Evolutionary conservation across 2,888 invertebrate genomes (phyloP).

Genomic region (Hyles lineata): DNA sequence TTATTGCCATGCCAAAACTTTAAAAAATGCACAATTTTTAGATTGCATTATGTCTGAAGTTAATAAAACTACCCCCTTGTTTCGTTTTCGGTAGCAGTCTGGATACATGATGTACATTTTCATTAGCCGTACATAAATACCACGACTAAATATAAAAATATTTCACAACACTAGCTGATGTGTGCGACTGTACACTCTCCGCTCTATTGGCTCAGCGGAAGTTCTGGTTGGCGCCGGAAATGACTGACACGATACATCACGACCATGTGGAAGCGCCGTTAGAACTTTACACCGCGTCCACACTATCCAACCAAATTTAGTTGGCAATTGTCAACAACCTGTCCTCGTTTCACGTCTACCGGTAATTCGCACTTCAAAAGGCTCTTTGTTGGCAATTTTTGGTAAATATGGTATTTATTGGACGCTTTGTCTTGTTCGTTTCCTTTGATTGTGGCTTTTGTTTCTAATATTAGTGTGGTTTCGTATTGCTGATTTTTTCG

Average conservation of each 20-base stretch:
- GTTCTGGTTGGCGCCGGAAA: slow-evolving; percentile 59
- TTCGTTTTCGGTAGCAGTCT: too few relatives aligned
- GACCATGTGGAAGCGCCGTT: slow-evolving; percentile 32
- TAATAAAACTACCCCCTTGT: too few relatives aligned
- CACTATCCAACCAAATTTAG: neutral
- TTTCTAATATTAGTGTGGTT: neutral
- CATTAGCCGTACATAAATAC: neutral
- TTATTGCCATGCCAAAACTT: too few relatives aligned
- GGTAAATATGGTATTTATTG: slow-evolving; percentile 9
- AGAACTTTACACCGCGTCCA: slow-evolving; percentile 20
- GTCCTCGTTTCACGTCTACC: neutral
- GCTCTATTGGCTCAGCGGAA: slow-evolving; percentile 55
- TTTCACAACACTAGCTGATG: neutral
- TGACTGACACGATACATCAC: slow-evolving; percentile 58
- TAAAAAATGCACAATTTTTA: too few relatives aligned
- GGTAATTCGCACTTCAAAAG: slow-evolving; percentile 21
- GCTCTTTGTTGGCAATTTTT: slow-evolving; percentile 7
- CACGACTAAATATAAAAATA: slow-evolving; percentile 16
- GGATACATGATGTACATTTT: neutral
- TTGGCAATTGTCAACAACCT: neutral
- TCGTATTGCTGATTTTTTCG: neutral
- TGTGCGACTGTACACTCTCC: slow-evolving; percentile 33
- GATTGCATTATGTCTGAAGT: too few relatives aligned
- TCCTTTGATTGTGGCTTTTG: slow-evolving; percentile 16
- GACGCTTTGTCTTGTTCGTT: neutral